phyloP scores from a whole-genome alignment of 2,888 invertebrate genomes.

The Alloscopus bannaensis region DNA sequence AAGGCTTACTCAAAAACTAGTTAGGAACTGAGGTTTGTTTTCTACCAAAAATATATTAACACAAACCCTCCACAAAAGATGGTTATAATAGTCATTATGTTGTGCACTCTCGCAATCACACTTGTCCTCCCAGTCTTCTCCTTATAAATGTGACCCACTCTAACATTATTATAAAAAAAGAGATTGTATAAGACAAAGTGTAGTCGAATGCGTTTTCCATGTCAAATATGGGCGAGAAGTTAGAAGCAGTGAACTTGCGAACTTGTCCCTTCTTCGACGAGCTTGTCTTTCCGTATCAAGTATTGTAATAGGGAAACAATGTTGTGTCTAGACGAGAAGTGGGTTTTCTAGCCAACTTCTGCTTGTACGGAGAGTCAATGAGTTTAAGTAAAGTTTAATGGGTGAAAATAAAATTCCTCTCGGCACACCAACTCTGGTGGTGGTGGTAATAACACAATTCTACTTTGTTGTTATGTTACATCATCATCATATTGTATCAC shows the following conservation, averaged over 20 bases:
- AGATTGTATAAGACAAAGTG: no score
- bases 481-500: conserved; percentile 21
- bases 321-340: no score
- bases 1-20: background rate
- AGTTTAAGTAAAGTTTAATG: conserved; percentile 33
- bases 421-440: background rate
- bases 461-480: conserved; percentile 26
- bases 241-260: no score
- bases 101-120: conserved; percentile 1
- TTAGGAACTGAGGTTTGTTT: background rate
- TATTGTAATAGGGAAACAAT: no score
- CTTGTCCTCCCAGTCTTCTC: conserved; percentile 15
- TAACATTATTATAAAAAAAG: no score
- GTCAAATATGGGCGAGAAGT: no score
- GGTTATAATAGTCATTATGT: conserved; percentile 1
- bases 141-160: conserved; percentile 24
- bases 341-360: no score
- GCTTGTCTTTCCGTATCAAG: no score
- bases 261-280: no score
- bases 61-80: background rate
- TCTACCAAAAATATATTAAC: background rate
- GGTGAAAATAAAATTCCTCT: conserved; percentile 24
- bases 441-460: conserved; percentile 16
- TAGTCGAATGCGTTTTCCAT: no score
- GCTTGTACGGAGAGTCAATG: conserved; percentile 27